Evolutionary conservation across 2,888 invertebrate genomes (phyloP), one percentile per base, ranked within the genome.

Genomic region (Orchesellides sinensis): DNA sequence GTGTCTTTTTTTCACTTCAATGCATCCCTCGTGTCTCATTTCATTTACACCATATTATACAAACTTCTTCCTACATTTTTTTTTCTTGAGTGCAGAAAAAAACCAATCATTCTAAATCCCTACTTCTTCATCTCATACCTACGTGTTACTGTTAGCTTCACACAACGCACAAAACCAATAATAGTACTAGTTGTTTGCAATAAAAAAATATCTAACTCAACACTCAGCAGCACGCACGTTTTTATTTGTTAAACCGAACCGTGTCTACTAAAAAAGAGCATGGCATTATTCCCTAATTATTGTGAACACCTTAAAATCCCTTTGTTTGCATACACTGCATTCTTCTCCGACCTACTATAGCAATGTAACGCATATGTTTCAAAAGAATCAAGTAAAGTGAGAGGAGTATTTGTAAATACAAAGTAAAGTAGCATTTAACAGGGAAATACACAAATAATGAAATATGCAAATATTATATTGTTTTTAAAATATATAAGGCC

Each of bases 251-350:
- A n/a, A n/a, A n/a, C n/a, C 40, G 10, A 40, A 40, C 40, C 40
- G 10, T 40, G 40, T 40, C 40, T 40, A 14, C 40, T 59, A 12
- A 19, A n/a, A n/a, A n/a, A n/a, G n/a, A 59, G 17, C 70, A 52
- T 35, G 10, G 21, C 70, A 79, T 78, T 70, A 78, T 79, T 79
- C 54, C 70, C 65, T 79, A 79, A 70, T 79, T 70, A 79, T 54
- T 63, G 32, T 47, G 59, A 47, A 79, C 59, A n/a, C n/a, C n/a
- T n/a, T n/a, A 69, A 68, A 79, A 70, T 56, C 25, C 29, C 29
- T 49, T 54, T 29, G 29, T 59, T 59, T 59, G 17, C 59, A 59
- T 32, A 59, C 19, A 19, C 25, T 8, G 4, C 19, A 21, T 54
- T 2, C 21, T 54, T 23, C 21, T 47, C 32, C 69, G 70, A 56